Evolutionary conservation across 2,888 invertebrate genomes (phyloP).

Genomic region (Microctonus aethiopoides): DNA sequence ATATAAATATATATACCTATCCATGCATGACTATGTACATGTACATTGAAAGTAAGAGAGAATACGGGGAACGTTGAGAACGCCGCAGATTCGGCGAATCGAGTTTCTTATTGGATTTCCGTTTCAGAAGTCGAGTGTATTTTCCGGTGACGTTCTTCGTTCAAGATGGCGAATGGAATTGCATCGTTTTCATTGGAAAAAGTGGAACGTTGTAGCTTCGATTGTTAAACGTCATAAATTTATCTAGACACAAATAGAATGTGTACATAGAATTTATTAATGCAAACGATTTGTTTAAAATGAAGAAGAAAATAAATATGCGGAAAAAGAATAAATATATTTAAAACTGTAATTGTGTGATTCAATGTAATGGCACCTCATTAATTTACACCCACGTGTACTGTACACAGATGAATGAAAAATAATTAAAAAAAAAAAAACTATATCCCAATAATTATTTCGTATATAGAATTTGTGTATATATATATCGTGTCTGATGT

Average conservation of each 20-base stretch:
- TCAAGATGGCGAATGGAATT: conserved; percentile 27
- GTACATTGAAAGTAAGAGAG: background rate
- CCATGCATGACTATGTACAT: too few relatives aligned
- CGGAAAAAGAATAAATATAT: too few relatives aligned
- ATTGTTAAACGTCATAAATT: background rate
- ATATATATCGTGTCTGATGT: too few relatives aligned
- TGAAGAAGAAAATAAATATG: background rate
- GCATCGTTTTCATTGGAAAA: conserved; percentile 20
- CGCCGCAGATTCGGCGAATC: conserved; percentile 31
- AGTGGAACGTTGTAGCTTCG: background rate
- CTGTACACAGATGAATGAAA: too few relatives aligned
- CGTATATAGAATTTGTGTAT: too few relatives aligned
- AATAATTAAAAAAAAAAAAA: too few relatives aligned
- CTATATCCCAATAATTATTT: too few relatives aligned
- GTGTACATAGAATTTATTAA: background rate
- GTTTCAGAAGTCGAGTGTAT: conserved; percentile 35
- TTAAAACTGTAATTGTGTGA: background rate
- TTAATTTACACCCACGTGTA: too few relatives aligned
- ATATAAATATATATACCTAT: too few relatives aligned
- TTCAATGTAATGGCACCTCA: too few relatives aligned
- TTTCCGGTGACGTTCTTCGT: conserved; percentile 28
- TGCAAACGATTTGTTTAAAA: background rate
- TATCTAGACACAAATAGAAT: background rate
- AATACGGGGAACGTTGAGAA: conserved; percentile 30
- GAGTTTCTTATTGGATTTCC: conserved; percentile 34